Evolutionary conservation across 2,797 vertebrate genomes (phyloP).

Genomic region (Garrulus glandarius): DNA sequence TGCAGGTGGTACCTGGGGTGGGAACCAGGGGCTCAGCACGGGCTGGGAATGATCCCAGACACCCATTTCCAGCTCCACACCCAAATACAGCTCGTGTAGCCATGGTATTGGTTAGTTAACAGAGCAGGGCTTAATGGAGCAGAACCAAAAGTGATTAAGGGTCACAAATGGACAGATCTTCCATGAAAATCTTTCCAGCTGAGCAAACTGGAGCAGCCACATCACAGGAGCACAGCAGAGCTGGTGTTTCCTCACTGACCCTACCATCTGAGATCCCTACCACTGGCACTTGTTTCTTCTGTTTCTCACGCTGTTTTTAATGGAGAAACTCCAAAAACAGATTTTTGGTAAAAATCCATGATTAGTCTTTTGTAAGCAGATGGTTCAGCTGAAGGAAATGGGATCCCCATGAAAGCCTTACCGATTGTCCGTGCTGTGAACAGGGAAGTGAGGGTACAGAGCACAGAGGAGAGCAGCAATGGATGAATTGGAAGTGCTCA

Average conservation of each 20-base stretch:
- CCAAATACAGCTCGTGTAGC: neutral
- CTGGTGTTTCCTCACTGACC: neutral
- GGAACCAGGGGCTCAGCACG: neutral
- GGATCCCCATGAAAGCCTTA: conserved; percentile 54
- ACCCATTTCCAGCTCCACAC: neutral
- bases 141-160: neutral
- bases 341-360: neutral
- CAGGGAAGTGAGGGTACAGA: conserved; percentile 95
- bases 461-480: conserved; percentile 96
- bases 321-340: neutral
- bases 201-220: neutral
- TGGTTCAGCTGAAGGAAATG: neutral
- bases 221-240: neutral
- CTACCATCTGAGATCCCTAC: neutral
- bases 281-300: neutral
- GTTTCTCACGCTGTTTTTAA: neutral
- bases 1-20: conserved; percentile 91
- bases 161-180: neutral
- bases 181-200: neutral
- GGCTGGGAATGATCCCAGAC: neutral
- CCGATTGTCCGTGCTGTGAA: conserved; percentile 97
- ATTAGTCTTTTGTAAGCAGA: neutral
- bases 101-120: neutral
- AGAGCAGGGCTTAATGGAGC: neutral
- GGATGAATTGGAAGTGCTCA: conserved; percentile 95